Base-by-base conservation (phyloP, 2,888 invertebrate genomes). In the Limnephilus rhombicus region DNA sequence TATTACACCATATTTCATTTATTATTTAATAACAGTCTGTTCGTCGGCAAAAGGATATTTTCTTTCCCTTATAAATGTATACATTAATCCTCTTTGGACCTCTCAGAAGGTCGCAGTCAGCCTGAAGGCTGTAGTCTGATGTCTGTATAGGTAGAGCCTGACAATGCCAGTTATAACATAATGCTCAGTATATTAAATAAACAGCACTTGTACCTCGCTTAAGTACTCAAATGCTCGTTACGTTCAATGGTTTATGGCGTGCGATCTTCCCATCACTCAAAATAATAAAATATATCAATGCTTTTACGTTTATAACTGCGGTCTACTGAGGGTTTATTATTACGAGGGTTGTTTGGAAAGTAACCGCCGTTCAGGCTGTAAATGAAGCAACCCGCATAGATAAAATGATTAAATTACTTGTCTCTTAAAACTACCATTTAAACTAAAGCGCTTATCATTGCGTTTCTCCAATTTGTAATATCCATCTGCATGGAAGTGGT, bases 1-100 rank as follows among this genome's bases (percentile, higher is more conserved):
- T 90, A 90, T 90, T 90, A 90, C 82, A 49, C 81, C 24, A 90
- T 90, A 90, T 90, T 90, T 90, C 90, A 82, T 90, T 82, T 49
- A 90, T 88, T 80, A 53, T 90, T 90, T 82, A 90, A 90, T 90
- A 90, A 81, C 45, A 81, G 80, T 81, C 41, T 41, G 80, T 89
- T 80, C 37, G 81, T 45, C 90, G 90, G 90, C 82, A 85, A 85
- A 85, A 29, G 37, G 29, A 90, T 68, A 68, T 85, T 90, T 85
- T 85, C 34, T 90, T 90, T 68, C 29, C 85, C 68, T 90, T 85
- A 90, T 83, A 83, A 90, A 90, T 90, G 83, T 85, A 41, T 24
- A 85, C 90, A 85, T 90, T 85, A 90, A 90, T 90, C 90, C 90
- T 90, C 68, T 68, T 90, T 85, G n/a, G 80, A 24, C 45, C 80